These are phyloP conservation scores for Poecilia gillii DNA, from an alignment of 2,797 vertebrate genomes.

Conservation along the genomic window DNA sequence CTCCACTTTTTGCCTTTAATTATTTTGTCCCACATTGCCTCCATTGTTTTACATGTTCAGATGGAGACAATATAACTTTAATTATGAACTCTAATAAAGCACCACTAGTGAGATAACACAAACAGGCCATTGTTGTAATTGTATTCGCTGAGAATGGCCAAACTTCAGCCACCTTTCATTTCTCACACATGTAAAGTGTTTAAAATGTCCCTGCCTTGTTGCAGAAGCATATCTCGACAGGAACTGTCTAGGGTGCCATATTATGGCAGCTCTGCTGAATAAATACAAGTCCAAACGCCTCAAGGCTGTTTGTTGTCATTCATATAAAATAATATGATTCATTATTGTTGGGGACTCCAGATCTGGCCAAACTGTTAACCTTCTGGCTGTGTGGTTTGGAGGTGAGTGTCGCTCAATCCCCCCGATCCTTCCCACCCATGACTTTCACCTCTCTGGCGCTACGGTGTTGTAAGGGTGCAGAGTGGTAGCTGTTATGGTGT, in stretches of 20 bases:
- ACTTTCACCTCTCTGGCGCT: conserved; percentile 61
- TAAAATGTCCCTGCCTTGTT: conserved; percentile 43
- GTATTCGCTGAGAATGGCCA: conserved; percentile 16
- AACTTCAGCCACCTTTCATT: conserved; percentile 44
- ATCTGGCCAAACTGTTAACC: conserved; percentile 75
- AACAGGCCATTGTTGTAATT: conserved; percentile 15
- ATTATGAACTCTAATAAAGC: neutral
- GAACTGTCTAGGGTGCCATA: conserved; percentile 59
- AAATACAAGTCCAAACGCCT: conserved; percentile 76
- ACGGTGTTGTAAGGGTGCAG: conserved; percentile 58
- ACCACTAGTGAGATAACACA: neutral
- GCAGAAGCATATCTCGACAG: conserved; percentile 60
- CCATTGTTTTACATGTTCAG: neutral
- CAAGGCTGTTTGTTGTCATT: conserved; percentile 70
- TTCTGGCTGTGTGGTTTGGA: conserved; percentile 66
- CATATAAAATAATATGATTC: conserved; percentile 75
- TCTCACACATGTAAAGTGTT: conserved; percentile 49
- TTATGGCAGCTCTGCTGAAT: conserved; percentile 70
- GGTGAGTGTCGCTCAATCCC: conserved; percentile 62
- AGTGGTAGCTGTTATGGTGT: conserved; percentile 38
- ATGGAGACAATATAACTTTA: neutral
- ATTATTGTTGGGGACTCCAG: conserved; percentile 65
- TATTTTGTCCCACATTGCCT: neutral
- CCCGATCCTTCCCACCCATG: conserved; percentile 23
- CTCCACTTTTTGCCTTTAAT: neutral